phyloP scores from a whole-genome alignment of 1,140 invertebrate species.

The Drosophila watanabei region DNA sequence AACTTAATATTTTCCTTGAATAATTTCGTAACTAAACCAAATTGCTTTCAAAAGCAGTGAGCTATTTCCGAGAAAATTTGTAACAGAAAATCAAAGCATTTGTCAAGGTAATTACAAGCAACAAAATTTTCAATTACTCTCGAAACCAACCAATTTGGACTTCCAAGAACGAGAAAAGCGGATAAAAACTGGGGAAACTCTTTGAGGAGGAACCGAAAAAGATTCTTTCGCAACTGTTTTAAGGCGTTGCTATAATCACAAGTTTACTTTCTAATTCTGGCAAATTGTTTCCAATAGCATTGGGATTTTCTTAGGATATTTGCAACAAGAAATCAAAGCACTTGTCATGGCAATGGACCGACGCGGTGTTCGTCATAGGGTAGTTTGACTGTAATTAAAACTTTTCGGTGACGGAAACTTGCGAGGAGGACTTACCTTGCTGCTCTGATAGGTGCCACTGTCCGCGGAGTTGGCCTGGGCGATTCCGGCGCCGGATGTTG shows the following conservation, averaged over 20 bases:
- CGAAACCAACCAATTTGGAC: constrained; percentile 14
- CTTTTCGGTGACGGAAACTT: constrained; percentile 53
- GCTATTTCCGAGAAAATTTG: neutral
- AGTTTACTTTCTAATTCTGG: constrained; percentile 28
- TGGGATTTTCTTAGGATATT: constrained; percentile 32
- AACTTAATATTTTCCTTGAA: neutral
- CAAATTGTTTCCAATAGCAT: constrained; percentile 34
- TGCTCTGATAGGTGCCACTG: constrained; percentile 80
- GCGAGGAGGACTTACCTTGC: constrained; percentile 76
- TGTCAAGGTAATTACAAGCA: constrained; percentile 14
- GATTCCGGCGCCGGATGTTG: constrained; percentile 56
- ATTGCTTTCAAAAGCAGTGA: constrained; percentile 4
- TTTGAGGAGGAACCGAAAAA: neutral
- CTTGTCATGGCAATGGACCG: constrained; percentile 44
- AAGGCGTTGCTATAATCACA: constrained; percentile 31
- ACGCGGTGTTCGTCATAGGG: constrained; percentile 50
- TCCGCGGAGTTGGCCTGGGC: constrained; percentile 60
- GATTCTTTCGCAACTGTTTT: constrained; percentile 14
- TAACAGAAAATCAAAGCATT: constrained; percentile 9
- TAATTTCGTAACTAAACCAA: neutral
- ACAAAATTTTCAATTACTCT: constrained; percentile 22
- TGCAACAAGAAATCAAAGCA: constrained; percentile 45
- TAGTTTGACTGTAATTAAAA: constrained; percentile 60
- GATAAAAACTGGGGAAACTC: neutral
- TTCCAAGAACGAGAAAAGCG: neutral